phyloP scores from a whole-genome alignment of 53 echinoderm and acorn worm species.

The Hippasteria phrygiana region DNA sequence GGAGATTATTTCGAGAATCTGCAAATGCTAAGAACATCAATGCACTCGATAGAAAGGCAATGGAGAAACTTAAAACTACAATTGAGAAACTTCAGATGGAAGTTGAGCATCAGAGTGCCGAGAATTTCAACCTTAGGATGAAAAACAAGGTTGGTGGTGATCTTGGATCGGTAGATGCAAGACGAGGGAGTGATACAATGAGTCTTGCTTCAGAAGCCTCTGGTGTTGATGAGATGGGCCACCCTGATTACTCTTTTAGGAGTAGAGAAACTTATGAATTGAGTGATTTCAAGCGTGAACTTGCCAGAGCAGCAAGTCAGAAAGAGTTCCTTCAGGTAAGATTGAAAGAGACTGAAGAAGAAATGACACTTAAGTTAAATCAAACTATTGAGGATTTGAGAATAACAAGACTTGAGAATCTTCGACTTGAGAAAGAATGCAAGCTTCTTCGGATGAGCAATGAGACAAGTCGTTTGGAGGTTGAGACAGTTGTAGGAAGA shows the following conservation, averaged over 20 bases:
- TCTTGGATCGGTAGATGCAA: slow-evolving; percentile 45
- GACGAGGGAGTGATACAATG: background rate
- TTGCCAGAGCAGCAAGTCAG: slow-evolving; percentile 36
- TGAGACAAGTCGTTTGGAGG: slow-evolving; percentile 74
- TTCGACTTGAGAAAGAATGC: slow-evolving; percentile 68
- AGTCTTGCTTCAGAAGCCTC: background rate
- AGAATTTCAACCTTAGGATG: slow-evolving; percentile 72
- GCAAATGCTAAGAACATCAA: slow-evolving; percentile 77
- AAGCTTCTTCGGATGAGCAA: slow-evolving; percentile 72
- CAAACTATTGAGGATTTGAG: slow-evolving; percentile 52
- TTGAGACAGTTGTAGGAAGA: slow-evolving; percentile 38
- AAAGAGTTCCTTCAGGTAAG: slow-evolving; percentile 63
- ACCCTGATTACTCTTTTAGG: background rate
- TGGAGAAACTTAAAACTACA: slow-evolving; percentile 70
- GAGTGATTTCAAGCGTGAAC: slow-evolving; percentile 37
- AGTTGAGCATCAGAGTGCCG: slow-evolving; percentile 73
- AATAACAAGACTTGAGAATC: slow-evolving; percentile 39
- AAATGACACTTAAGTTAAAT: slow-evolving; percentile 15
- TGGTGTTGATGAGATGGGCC: background rate
- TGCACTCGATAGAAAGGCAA: slow-evolving; percentile 65
- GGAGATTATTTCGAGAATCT: slow-evolving; percentile 80
- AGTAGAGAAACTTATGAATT: background rate
- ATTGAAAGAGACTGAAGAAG: slow-evolving; percentile 43
- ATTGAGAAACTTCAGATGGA: slow-evolving; percentile 75
- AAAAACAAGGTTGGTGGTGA: slow-evolving; percentile 54